phyloP scores from a whole-genome alignment of 2,888 invertebrate species.

The Chironomus riparius region DNA sequence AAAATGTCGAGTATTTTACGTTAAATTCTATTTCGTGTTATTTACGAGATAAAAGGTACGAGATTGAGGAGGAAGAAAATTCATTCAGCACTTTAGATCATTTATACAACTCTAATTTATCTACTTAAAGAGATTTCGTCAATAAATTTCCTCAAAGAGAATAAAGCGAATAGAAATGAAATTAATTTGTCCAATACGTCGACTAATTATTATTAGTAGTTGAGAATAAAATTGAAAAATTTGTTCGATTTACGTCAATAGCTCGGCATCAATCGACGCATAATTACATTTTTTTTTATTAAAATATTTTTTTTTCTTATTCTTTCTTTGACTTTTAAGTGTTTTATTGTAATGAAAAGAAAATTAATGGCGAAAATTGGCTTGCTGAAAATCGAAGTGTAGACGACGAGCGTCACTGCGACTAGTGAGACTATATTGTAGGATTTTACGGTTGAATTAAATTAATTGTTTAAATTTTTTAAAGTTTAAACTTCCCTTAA shows the following conservation, averaged over 20 bases:
- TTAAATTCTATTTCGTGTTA: not conserved
- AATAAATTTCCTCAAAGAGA: no score
- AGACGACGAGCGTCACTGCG: no score
- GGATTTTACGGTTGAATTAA: no score
- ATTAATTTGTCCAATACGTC: not conserved
- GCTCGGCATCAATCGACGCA: not conserved
- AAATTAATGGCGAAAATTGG: no score
- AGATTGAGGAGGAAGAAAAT: not conserved
- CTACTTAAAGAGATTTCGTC: no score
- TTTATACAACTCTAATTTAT: not conserved
- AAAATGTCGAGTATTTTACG: not conserved
- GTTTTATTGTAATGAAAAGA: no score
- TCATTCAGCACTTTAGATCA: not conserved
- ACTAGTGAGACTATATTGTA: no score
- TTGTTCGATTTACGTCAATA: not conserved
- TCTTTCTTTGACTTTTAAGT: not conserved
- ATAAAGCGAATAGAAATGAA: no score
- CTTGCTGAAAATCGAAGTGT: no score
- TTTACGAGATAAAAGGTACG: not conserved
- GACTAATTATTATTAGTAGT: not conserved
- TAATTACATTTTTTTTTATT: not conserved
- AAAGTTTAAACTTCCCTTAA: no score
- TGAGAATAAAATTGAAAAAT: not conserved
- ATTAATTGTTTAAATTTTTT: no score
- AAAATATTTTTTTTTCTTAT: not conserved